phyloP scores from a whole-genome alignment of 2,113 vertebrate genomes.

The Pampusana beccarii region DNA sequence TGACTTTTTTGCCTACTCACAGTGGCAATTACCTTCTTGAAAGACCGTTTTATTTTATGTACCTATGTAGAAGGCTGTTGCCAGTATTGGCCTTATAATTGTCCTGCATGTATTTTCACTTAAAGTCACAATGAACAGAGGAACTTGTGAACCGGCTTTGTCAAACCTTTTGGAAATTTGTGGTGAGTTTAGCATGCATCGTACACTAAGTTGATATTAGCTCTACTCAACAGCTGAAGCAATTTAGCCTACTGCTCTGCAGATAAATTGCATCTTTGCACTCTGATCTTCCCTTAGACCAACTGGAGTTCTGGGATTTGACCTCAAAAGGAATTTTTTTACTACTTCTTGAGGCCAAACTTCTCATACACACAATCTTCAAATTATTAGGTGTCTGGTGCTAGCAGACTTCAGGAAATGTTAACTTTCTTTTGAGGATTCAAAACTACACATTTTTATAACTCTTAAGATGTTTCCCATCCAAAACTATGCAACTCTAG shows the following conservation, averaged over 20 bases:
- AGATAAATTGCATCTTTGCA: conserved; percentile 11
- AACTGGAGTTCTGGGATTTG: background rate
- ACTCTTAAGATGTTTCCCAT: background rate
- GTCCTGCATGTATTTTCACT: background rate
- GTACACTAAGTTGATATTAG: background rate
- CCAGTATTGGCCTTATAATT: background rate
- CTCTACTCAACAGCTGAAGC: background rate
- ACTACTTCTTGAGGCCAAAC: background rate
- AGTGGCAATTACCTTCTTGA: background rate
- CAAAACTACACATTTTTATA: background rate
- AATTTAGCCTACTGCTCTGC: conserved; percentile 11
- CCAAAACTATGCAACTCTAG: background rate
- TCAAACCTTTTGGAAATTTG: background rate
- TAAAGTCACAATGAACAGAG: background rate
- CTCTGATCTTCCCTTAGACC: conserved; percentile 5
- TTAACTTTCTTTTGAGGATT: background rate
- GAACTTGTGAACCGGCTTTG: background rate
- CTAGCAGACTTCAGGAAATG: background rate
- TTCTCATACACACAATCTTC: background rate
- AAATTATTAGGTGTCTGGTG: background rate
- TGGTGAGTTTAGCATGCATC: background rate
- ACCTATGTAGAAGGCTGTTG: background rate
- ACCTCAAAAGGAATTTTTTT: background rate
- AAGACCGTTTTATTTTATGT: background rate
- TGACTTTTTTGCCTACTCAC: background rate